Evolutionary conservation across 1,140 invertebrate species (phyloP).

Genomic region (Scaptomyza pallida): DNA sequence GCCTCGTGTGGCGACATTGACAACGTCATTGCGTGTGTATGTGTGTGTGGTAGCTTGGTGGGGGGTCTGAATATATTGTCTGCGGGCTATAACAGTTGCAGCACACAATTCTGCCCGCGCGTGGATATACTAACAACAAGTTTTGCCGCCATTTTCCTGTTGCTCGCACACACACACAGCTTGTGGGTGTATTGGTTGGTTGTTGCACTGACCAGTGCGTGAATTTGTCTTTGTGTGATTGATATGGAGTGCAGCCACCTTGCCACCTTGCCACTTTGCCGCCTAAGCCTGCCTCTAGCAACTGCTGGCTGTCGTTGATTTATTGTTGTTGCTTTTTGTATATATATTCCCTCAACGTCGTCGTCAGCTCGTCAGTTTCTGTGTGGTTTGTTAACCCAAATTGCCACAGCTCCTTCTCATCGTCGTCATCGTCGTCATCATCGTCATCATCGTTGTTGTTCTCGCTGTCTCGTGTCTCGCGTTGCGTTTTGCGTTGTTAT

Average conservation of each 20-base stretch:
- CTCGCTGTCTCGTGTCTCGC: no score
- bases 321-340: constrained; percentile 14
- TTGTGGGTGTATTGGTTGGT: not conserved
- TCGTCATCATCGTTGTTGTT: constrained; percentile 20
- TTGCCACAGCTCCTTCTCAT: constrained; percentile 45
- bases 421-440: constrained; percentile 31
- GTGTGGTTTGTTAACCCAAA: constrained; percentile 73
- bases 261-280: constrained; percentile 7
- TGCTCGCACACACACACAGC: constrained; percentile 9
- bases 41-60: constrained; percentile 6
- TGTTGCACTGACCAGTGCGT: constrained; percentile 26
- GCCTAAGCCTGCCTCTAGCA: not conserved
- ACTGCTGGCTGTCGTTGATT: constrained; percentile 14
- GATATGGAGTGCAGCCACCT: constrained; percentile 31
- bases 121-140: constrained; percentile 62
- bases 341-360: constrained; percentile 1
- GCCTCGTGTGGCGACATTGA: constrained; percentile 55
- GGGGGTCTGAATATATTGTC: not conserved
- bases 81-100: constrained; percentile 29
- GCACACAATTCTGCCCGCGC: constrained; percentile 23
- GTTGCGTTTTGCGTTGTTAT: no score
- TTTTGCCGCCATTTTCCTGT: constrained; percentile 68
- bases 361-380: constrained; percentile 24
- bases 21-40: constrained; percentile 19
- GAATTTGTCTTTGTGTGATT: constrained; percentile 43